Percentiles rank a stretch among this genome's conserved stretches.
Conservation (phyloP, 1,140 invertebrate genomes). For the Drosophila rufa region DNA sequence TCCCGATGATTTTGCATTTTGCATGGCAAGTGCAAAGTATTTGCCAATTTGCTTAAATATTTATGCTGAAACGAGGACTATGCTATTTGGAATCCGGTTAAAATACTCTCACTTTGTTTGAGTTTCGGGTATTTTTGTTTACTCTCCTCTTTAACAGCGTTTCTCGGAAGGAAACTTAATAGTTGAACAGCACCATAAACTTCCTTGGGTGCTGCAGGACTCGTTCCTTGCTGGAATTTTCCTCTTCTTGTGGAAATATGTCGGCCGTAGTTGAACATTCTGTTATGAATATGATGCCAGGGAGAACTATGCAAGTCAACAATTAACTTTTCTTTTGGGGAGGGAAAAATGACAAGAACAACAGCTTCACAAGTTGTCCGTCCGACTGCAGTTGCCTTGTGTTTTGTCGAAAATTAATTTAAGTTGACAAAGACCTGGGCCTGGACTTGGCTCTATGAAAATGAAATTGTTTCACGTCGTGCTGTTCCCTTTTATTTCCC, state of each 20-base stretch:
- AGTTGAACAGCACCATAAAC: slow-evolving; percentile 37
- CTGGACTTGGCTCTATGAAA: slow-evolving; percentile 26
- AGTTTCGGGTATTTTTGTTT: slow-evolving; percentile 16
- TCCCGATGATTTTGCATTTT: slow-evolving; percentile 18
- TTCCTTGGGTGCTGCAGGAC: slow-evolving; percentile 30
- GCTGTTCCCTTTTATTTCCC: slow-evolving; percentile 21
- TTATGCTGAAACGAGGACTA: slow-evolving; percentile 31
- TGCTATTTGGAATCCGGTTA: slow-evolving; percentile 40
- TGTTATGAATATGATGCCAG: slow-evolving; percentile 71
- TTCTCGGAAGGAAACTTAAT: slow-evolving; percentile 11
- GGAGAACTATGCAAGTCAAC: slow-evolving; percentile 58
- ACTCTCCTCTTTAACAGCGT: background rate
- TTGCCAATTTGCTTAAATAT: slow-evolving; percentile 54
- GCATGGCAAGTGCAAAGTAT: slow-evolving; percentile 20
- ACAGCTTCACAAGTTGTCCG: slow-evolving; percentile 30
- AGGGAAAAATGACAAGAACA: slow-evolving; percentile 11
- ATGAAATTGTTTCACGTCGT: slow-evolving; percentile 30
- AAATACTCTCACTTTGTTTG: slow-evolving; percentile 32
- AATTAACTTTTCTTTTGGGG: slow-evolving; percentile 56
- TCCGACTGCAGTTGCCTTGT: slow-evolving; percentile 41
- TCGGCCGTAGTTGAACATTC: slow-evolving; percentile 37
- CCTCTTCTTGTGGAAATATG: slow-evolving; percentile 26
- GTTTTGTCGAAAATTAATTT: slow-evolving; percentile 51
- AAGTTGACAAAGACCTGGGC: slow-evolving; percentile 50
- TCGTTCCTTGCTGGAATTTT: slow-evolving; percentile 27